Conservation (phyloP, 2,888 invertebrate species). For the Camponotus fellah region DNA sequence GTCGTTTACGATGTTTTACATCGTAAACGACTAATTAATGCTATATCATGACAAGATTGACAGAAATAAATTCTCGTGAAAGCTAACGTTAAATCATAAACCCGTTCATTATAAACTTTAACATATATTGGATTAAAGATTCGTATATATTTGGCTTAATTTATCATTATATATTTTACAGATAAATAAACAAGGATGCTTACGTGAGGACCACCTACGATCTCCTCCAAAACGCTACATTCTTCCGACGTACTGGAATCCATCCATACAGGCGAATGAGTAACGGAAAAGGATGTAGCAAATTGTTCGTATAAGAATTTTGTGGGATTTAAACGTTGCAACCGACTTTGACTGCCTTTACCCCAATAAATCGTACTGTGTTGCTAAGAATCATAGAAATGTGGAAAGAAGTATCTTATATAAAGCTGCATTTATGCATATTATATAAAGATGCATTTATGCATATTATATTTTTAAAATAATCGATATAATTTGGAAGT, state of each 20-base stretch:
- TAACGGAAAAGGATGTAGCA: constrained; percentile 92
- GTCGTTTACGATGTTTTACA: constrained; percentile 10
- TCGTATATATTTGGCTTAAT: constrained; percentile 3
- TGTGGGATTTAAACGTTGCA: constrained; percentile 90
- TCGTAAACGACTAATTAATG: too few species aligned
- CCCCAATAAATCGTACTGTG: constrained; percentile 99
- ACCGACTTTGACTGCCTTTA: constrained; percentile 89
- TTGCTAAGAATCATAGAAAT: constrained; percentile 89
- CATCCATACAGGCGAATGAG: constrained; percentile 98
- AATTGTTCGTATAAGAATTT: constrained; percentile 95
- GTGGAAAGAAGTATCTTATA: not conserved
- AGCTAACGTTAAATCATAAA: constrained; percentile 17
- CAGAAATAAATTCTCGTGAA: not conserved
- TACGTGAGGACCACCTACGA: constrained; percentile 93
- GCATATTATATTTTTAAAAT: not conserved
- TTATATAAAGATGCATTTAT: not conserved
- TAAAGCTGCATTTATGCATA: not conserved
- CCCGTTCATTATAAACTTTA: constrained; percentile 24
- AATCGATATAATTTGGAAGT: not conserved
- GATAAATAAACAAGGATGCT: constrained; percentile 37
- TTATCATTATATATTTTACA: not conserved
- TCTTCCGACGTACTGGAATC: constrained; percentile 94
- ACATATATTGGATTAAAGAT: not conserved
- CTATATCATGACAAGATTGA: too few species aligned
- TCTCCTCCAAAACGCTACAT: constrained; percentile 93